Evolutionary conservation across 2,113 vertebrate genomes (phyloP).

Genomic region (Daubentonia madagascariensis): DNA sequence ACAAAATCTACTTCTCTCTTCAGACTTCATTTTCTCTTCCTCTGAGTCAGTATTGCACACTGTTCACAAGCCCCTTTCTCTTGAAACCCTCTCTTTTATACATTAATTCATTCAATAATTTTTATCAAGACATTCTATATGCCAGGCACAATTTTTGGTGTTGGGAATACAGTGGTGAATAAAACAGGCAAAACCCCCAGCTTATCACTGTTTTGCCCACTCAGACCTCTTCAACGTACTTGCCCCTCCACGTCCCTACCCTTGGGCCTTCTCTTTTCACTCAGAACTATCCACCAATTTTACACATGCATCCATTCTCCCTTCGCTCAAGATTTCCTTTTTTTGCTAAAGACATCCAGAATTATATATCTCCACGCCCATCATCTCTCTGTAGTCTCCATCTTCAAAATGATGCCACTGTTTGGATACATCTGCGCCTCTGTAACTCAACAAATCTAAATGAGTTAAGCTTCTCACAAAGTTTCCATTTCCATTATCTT

Average conservation of each 20-base stretch:
- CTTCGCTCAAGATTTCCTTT: background rate
- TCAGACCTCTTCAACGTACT: background rate
- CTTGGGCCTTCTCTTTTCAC: background rate
- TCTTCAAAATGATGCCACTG: background rate
- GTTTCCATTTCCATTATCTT: background rate
- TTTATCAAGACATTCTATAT: background rate
- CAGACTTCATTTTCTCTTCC: background rate
- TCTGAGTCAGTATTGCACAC: too few relatives aligned
- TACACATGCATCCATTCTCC: background rate
- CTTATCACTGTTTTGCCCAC: accelerated
- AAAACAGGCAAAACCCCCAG: background rate
- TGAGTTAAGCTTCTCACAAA: background rate
- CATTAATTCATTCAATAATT: background rate
- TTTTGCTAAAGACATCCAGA: background rate
- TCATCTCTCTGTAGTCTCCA: background rate
- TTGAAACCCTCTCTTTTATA: too few relatives aligned
- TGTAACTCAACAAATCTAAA: background rate
- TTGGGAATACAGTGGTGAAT: background rate
- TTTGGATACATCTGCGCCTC: background rate
- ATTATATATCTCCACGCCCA: background rate
- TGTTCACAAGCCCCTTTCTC: background rate
- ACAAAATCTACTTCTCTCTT: background rate
- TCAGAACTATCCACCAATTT: background rate
- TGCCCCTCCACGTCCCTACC: background rate
- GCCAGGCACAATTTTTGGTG: background rate